These are phyloP conservation scores for Netelia fuscicornis DNA, from an alignment of 2,888 invertebrate species.

Conservation along the genomic window DNA sequence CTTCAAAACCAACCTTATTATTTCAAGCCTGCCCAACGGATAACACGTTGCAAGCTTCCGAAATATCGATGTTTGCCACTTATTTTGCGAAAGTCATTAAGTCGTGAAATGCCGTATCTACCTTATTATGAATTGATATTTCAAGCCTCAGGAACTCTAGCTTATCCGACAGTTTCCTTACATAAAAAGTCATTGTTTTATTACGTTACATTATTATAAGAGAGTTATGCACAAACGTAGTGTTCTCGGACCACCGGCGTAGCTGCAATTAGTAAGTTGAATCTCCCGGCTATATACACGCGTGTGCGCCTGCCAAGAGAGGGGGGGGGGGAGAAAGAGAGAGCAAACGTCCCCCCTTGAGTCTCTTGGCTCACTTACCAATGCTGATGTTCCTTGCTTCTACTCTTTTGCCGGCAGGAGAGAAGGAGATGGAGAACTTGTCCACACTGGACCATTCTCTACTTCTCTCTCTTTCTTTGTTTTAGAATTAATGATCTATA, in stretches of 20 bases:
- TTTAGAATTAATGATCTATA: conserved; percentile 79
- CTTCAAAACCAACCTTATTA: too few species aligned
- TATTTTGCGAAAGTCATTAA: too few species aligned
- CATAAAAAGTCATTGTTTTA: conserved; percentile 70
- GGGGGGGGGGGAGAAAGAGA: background rate
- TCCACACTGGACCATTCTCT: conserved; percentile 1
- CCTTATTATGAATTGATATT: too few species aligned
- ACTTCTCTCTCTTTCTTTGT: conserved; percentile 67
- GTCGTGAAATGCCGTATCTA: too few species aligned
- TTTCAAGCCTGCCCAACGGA: too few species aligned
- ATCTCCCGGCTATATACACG: conserved; percentile 77
- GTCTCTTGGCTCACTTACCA: conserved; percentile 62
- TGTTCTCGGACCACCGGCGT: conserved; percentile 79
- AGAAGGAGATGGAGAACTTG: background rate
- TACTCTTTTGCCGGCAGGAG: conserved; percentile 55
- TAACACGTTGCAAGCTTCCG: too few species aligned
- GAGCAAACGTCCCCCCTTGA: conserved; percentile 63
- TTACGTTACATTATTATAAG: conserved; percentile 73
- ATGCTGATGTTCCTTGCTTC: conserved; percentile 60
- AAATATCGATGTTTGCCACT: too few species aligned
- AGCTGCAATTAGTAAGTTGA: conserved; percentile 82
- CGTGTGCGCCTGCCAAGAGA: conserved; percentile 70
- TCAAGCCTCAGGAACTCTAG: too few species aligned
- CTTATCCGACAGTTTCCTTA: too few species aligned
- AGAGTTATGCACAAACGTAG: conserved; percentile 59